Evolutionary conservation across 1,140 invertebrate species (phyloP).

Genomic region (Limonius californicus): DNA sequence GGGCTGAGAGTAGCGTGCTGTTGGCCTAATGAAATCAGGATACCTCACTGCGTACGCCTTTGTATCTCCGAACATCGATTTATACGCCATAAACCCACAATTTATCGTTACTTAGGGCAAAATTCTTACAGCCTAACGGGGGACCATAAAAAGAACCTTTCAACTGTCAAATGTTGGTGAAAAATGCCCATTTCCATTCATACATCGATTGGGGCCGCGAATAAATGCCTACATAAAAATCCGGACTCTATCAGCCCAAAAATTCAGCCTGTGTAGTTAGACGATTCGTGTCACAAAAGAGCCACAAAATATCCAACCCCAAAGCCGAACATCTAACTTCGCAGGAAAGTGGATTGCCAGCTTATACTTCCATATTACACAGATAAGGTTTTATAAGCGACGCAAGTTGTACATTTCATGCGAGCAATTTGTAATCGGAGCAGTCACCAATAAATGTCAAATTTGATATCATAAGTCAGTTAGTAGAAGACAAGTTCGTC

Average conservation of each 20-base stretch:
- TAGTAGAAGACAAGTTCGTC: too few relatives aligned
- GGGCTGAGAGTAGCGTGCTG: not conserved
- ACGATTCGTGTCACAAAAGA: conserved; percentile 4
- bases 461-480: too few relatives aligned
- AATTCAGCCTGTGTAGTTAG: conserved; percentile 8
- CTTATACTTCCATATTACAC: too few relatives aligned
- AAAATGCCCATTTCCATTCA: not conserved
- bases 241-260: not conserved
- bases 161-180: conserved; percentile 1
- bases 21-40: not conserved
- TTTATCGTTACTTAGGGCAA: too few relatives aligned
- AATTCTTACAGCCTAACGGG: not conserved
- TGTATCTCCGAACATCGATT: too few relatives aligned
- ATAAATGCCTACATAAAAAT: not conserved
- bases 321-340: too few relatives aligned
- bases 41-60: not conserved
- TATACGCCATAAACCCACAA: too few relatives aligned
- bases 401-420: too few relatives aligned
- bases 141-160: conserved; percentile 5
- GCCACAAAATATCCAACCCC: not conserved
- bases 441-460: too few relatives aligned
- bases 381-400: too few relatives aligned
- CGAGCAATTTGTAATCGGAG: too few relatives aligned
- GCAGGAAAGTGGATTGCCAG: too few relatives aligned
- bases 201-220: not conserved